Base-by-base conservation (phyloP, 2,888 invertebrate genomes). In the Odiellus spinosus region DNA sequence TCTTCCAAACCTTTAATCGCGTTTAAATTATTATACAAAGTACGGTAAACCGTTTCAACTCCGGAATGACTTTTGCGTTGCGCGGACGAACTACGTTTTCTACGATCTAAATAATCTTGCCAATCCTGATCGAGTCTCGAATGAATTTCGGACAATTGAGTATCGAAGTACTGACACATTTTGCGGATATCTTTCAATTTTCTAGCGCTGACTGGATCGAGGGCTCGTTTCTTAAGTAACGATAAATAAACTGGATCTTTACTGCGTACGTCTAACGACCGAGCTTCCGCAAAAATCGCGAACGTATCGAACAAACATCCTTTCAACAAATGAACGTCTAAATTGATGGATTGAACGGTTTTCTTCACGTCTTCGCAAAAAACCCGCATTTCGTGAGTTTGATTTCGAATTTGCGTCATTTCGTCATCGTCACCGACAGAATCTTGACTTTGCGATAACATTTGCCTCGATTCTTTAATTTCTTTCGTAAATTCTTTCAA, bases 91-190 rank as follows among this genome's bases (percentile, higher is more conserved):
- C 18, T 11, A 12, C 14, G 38, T 2, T 52, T 52, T 11, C 38
- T 38, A 18, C 40, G 42, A 19, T 49, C 40, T 12, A 46, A 35
- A 12, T 38, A 74, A 49, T 74, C 75, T 21, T 76, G 74, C 85
- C 85, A 86, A 56, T 82, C 78, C 44, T 76, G 71, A 60, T 86
- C 83, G 2, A 88, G 69, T 2, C 76, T 74, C 49, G 75, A 73
- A 52, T 78, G 76, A 0, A 80, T 77, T 60, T 82, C 78, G 2
- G 74, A 72, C 5, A 87, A 60, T 58, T 85, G 84, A 0, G 76
- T 78, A 54, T 83, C 78, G 21, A 85, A 74, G 57, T 82, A 80
- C 57, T 63, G 61, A 42, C 57, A 56, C 45, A 77, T 69, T 45
- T 77, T 76, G 58, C 78, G 75, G 3, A 88, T 73, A 10, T 78